Evolutionary conservation across 2,797 vertebrate species (phyloP).

Genomic region (Characodon lateralis): DNA sequence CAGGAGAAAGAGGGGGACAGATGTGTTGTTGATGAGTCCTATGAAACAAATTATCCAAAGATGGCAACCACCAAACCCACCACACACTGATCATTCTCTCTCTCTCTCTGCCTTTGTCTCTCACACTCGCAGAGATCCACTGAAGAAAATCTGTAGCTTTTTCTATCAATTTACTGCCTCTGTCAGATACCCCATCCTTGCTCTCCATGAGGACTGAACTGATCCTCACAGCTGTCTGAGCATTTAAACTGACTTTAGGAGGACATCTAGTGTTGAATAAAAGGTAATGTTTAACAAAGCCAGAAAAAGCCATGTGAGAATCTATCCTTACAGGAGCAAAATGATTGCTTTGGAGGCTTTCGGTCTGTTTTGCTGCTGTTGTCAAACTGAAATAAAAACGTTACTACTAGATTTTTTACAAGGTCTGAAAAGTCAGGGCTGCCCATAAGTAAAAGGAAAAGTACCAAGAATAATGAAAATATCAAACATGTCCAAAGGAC

Average conservation of each 20-base stretch:
- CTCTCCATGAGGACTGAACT: slow-evolving; percentile 48
- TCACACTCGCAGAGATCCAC: neutral
- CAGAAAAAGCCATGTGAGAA: neutral
- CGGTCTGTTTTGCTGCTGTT: neutral
- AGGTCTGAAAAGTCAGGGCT: too few species aligned
- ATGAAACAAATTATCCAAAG: slow-evolving; percentile 37
- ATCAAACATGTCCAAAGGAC: neutral
- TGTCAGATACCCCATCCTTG: slow-evolving; percentile 33
- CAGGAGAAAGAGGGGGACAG: slow-evolving; percentile 64
- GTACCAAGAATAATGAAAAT: neutral
- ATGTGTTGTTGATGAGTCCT: slow-evolving; percentile 65
- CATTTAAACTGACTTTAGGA: slow-evolving; percentile 35
- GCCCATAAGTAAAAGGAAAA: neutral
- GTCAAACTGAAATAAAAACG: neutral
- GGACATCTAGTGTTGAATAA: slow-evolving; percentile 69
- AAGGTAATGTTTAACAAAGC: slow-evolving; percentile 27
- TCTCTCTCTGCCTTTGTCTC: neutral
- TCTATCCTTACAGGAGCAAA: neutral
- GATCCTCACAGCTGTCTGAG: slow-evolving; percentile 51
- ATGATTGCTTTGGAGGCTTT: neutral
- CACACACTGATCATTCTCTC: neutral
- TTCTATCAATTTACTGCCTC: neutral
- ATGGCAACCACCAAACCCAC: slow-evolving; percentile 19
- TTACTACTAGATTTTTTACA: neutral
- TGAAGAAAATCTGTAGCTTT: neutral